Evolutionary conservation across 2,888 invertebrate genomes (phyloP).

Genomic region (Scrobipalpa costella): DNA sequence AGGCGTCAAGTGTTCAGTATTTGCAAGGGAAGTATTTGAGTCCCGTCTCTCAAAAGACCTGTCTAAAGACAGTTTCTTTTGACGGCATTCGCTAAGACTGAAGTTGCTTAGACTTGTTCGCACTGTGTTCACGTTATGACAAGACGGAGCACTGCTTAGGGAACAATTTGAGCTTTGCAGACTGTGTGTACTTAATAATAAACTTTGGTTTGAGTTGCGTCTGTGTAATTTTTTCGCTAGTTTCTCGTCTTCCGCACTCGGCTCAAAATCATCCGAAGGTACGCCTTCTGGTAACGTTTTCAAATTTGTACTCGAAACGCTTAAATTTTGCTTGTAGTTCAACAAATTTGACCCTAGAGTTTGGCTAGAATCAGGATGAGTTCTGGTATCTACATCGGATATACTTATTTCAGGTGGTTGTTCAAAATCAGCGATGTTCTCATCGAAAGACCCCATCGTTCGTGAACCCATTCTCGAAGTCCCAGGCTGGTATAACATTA

Average conservation of each 20-base stretch:
- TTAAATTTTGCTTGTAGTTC: constrained; percentile 83
- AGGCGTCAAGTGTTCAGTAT: constrained; percentile 69
- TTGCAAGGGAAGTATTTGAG: constrained; percentile 92
- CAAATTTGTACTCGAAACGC: constrained; percentile 85
- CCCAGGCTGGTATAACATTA: constrained; percentile 77
- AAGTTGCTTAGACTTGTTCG: constrained; percentile 74
- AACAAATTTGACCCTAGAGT: constrained; percentile 79
- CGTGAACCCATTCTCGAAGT: constrained; percentile 65
- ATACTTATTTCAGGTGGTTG: constrained; percentile 68
- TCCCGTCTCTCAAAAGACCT: constrained; percentile 88
- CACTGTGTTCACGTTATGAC: constrained; percentile 69
- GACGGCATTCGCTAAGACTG: constrained; percentile 65
- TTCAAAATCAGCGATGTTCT: constrained; percentile 68
- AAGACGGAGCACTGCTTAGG: constrained; percentile 67
- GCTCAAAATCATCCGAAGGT: constrained; percentile 84
- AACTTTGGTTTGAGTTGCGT: constrained; percentile 82
- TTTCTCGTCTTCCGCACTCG: constrained; percentile 69
- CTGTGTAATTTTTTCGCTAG: constrained; percentile 76
- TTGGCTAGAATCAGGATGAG: constrained; percentile 59
- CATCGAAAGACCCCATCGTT: constrained; percentile 76
- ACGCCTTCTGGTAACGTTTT: constrained; percentile 87
- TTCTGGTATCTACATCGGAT: constrained; percentile 55
- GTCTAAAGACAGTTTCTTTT: constrained; percentile 86
- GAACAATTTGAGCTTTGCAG: constrained; percentile 80
- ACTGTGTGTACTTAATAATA: constrained; percentile 79